Base-by-base conservation (phyloP, 2,888 invertebrate genomes). In the Athetis lepigone region DNA sequence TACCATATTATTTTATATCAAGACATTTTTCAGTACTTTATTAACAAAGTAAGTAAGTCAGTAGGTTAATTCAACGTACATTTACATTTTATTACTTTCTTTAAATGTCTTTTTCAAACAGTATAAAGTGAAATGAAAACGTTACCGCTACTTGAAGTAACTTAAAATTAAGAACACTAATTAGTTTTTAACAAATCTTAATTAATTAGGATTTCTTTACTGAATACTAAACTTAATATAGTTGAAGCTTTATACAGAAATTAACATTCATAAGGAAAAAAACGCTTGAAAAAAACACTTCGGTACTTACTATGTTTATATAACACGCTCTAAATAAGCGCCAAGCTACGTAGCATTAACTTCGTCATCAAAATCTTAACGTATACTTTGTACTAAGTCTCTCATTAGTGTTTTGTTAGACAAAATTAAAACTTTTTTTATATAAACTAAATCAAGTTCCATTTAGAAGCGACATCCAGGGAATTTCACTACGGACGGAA, bases 341-440 rank as follows among this genome's bases (percentile, higher is more conserved):
- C n/a, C 6, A 27, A 61, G 19, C 11, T 5, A 43, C 37, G 43
- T 37, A n/a, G 49, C 13, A 13, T 13, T 40, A 59, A 36, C 9
- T 45, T 37, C 19, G 55, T 42, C 25, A 69, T 56, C 33, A 52
- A 9, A 50, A 47, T 51, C 19, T 52, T 25, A 33, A 21, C 36
- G 25, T 21, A 21, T 37, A 65, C 25, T 37, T 73, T 50, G 40
- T 37, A n/a, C 16, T 18, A 42, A 67, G n/a, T 37, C 8, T 55
- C 21, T 21, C 51, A 55, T 61, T 49, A 42, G 21, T 46, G 18
- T 43, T 40, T 33, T n/a, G 33, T 55, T 40, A 40, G 33, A 39
- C 19, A 25, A 43, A 75, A 54, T 21, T 47, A 19, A 25, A 75
- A 16, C 43, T 40, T 70, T 71, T 60, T 62, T 62, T 56, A 67